These are phyloP conservation scores for Colletes latitarsis DNA, from an alignment of 1,140 invertebrate genomes.

Conservation along the genomic window DNA sequence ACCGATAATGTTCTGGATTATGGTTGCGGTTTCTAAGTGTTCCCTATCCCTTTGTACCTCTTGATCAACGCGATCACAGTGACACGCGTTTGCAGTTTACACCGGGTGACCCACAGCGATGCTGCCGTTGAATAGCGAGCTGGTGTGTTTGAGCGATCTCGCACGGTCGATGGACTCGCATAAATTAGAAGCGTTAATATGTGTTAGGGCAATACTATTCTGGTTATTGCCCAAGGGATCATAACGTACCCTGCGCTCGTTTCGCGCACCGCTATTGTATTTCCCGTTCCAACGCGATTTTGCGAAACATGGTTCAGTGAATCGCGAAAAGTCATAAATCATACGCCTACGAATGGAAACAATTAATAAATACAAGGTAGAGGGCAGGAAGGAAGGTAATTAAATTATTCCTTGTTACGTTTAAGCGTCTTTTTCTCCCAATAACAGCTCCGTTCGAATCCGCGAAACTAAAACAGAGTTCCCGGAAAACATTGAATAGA, in stretches of 20 bases:
- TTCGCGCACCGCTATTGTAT: constrained; percentile 27
- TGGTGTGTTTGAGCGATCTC: constrained; percentile 57
- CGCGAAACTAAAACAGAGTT: background rate
- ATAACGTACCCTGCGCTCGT: constrained; percentile 18
- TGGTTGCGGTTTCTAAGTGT: constrained; percentile 41
- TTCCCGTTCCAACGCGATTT: constrained; percentile 18
- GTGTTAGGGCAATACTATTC: constrained; percentile 65
- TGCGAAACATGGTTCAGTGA: background rate
- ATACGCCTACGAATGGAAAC: background rate
- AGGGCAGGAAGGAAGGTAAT: background rate
- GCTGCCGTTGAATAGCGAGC: constrained; percentile 35
- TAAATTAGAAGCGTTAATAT: constrained; percentile 74
- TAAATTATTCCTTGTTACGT: constrained; percentile 8
- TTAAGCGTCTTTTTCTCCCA: background rate
- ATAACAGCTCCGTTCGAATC: background rate
- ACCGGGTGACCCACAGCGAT: constrained; percentile 54
- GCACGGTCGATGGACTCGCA: constrained; percentile 64
- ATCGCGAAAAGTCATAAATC: constrained; percentile 21
- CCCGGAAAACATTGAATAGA: background rate
- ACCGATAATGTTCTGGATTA: constrained; percentile 36
- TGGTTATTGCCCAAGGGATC: constrained; percentile 65
- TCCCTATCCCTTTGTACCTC: constrained; percentile 57
- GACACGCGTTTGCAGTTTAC: constrained; percentile 56
- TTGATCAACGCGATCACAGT: constrained; percentile 63
- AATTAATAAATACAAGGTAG: constrained; percentile 3